Conservation (phyloP, 2,797 vertebrate genomes). For the Emys orbicularis region DNA sequence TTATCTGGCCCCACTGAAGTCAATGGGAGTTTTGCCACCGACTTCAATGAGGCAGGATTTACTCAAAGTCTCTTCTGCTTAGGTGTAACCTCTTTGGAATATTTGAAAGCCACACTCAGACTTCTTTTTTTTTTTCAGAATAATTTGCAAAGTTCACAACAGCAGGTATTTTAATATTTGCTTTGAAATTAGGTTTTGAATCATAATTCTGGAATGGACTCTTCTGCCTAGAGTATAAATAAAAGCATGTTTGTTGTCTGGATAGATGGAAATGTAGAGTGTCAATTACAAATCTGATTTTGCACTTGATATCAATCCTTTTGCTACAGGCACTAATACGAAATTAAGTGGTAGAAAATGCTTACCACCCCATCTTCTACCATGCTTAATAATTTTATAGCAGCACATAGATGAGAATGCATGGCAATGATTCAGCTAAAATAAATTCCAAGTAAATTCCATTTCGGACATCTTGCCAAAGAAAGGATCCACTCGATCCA, state of each 20-base stretch:
- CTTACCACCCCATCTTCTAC: neutral
- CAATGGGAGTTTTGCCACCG: neutral
- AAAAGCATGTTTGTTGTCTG: neutral
- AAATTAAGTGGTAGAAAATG: slow-evolving; percentile 45
- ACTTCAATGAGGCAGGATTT: neutral
- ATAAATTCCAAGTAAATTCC: neutral
- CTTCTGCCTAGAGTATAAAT: slow-evolving; percentile 31
- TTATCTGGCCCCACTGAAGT: neutral
- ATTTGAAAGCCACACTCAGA: neutral
- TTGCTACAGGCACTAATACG: neutral
- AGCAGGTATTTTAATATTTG: slow-evolving; percentile 5
- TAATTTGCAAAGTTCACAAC: slow-evolving; percentile 7
- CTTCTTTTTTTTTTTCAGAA: neutral
- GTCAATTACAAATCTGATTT: neutral
- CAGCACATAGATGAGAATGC: neutral
- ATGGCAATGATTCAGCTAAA: neutral
- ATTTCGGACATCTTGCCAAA: neutral
- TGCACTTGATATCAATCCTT: slow-evolving; percentile 25
- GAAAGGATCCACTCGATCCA: neutral
- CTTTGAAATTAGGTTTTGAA: neutral
- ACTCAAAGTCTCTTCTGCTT: neutral
- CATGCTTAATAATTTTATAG: neutral
- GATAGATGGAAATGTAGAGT: neutral
- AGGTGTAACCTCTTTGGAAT: neutral
- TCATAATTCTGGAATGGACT: neutral